Evolutionary conservation across 2,113 vertebrate genomes (phyloP), one percentile per base, ranked within the genome.

Genomic region (Okapia johnstoni): DNA sequence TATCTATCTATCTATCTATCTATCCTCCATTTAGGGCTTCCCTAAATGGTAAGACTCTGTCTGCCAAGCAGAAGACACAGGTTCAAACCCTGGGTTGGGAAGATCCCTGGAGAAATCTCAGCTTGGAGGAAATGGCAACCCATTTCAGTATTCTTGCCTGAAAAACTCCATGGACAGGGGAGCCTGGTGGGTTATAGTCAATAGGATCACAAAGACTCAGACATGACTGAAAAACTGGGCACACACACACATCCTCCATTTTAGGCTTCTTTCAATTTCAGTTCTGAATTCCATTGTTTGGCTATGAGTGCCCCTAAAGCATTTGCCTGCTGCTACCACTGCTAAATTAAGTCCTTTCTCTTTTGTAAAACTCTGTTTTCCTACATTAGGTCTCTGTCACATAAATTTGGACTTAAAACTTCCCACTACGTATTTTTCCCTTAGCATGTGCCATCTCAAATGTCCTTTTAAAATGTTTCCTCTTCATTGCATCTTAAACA

Each of bases 111-210:
- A 76, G 40, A 23, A 43, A 76, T 40, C n/a, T 70, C 66, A 70
- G 0, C 19, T n/a, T 70, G 66, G n/a, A 70, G n/a, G 40, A 76
- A 76, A 76, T 0, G 1, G 12, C 70, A 25, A 14, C 40, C 70
- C 25, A 76, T 23, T 43, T 40, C 23, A 43, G 6, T 76, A 76
- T 76, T 7, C 36, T 76, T 76, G 6, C 6, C 40, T 76, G 70
- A 43, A 43, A 76, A 43, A 7, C 23, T 14, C 23, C 12, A 43
- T 14, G 40, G 23, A 76, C 23, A 76, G 40, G 12, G 12, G 5
- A 70, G 70, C 40, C 70, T 26, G 12, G 40, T 0, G 0, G 40
- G 40, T 21, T 26, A 43, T 23, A 43, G 3, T 43, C 36, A 13
- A 43, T 4, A 43, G 6, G 1, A 23, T 76, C 23, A 14, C 36